Percentiles rank a stretch among this genome's conserved stretches.
These are phyloP conservation scores for Collichthys lucidus DNA, from an alignment of 2,113 vertebrate genomes.

Conservation along the genomic window DNA sequence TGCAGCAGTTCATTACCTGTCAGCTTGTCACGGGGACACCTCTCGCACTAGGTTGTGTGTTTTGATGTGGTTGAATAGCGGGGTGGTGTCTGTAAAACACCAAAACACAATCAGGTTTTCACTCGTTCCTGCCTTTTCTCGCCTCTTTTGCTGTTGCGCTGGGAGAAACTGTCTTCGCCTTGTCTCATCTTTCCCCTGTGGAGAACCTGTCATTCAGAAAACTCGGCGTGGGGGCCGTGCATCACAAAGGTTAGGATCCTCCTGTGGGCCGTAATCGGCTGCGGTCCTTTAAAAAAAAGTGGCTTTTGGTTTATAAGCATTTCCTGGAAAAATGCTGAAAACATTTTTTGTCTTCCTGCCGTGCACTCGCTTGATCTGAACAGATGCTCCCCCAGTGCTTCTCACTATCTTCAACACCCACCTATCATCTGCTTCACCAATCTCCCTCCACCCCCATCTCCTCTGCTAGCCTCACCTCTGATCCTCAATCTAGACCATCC, in stretches of 20 bases:
- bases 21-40: constrained; percentile 33
- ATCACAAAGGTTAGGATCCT: constrained; percentile 15
- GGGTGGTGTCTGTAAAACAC: constrained; percentile 35
- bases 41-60: constrained; percentile 6
- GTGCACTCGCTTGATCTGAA: constrained; percentile 59
- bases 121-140: constrained; percentile 18
- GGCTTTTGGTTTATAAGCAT: constrained; percentile 25
- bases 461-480: constrained; percentile 74
- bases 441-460: constrained; percentile 71
- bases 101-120: constrained; percentile 42
- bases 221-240: background rate
- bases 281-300: constrained; percentile 3
- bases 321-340: constrained; percentile 32
- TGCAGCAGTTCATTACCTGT: constrained; percentile 48
- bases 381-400: constrained; percentile 76
- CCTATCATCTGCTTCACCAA: constrained; percentile 78
- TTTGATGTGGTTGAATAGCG: constrained; percentile 39
- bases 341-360: constrained; percentile 28
- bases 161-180: constrained; percentile 15
- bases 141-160: constrained; percentile 29
- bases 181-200: constrained; percentile 32
- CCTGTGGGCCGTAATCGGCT: constrained; percentile 14
- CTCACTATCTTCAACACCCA: constrained; percentile 76
- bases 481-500: constrained; percentile 66
- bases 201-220: constrained; percentile 59